A percentile compares a stretch with the other conserved stretches of the same genome.
phyloP scores from a whole-genome alignment of 2,113 vertebrate species.

The Psephotus haematonotus region DNA sequence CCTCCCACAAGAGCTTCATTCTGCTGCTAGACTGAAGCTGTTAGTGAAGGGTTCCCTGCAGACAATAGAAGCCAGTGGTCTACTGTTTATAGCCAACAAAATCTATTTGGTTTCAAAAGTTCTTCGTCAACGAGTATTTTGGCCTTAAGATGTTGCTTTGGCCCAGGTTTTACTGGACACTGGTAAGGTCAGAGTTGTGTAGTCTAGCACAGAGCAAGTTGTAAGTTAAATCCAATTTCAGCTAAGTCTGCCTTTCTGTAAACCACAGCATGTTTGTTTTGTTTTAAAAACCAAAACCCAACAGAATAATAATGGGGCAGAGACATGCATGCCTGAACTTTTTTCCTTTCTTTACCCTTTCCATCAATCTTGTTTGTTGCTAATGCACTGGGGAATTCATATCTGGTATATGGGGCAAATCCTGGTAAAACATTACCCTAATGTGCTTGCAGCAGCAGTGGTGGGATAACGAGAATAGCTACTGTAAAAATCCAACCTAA shows the following conservation, averaged over 20 bases:
- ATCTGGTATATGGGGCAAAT: background rate
- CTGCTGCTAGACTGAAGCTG: constrained; percentile 32
- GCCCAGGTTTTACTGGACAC: background rate
- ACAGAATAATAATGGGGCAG: background rate
- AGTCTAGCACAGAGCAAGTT: background rate
- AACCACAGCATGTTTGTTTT: background rate
- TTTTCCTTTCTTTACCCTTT: background rate
- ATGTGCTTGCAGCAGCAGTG: background rate
- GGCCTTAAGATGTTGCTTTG: background rate
- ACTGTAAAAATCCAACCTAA: background rate
- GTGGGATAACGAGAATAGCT: background rate
- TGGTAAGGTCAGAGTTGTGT: background rate
- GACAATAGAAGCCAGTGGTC: constrained; percentile 15
- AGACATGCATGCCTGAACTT: background rate
- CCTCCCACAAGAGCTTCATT: constrained; percentile 38
- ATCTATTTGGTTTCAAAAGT: background rate
- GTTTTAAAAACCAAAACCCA: background rate
- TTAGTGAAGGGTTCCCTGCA: background rate
- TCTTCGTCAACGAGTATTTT: background rate
- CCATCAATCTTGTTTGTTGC: background rate
- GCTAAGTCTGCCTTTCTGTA: background rate
- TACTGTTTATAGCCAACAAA: background rate
- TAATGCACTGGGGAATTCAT: background rate
- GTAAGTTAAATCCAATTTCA: background rate
- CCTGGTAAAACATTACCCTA: background rate